Base-by-base conservation (phyloP, 2,797 vertebrate genomes). In the Danio kyathit region DNA sequence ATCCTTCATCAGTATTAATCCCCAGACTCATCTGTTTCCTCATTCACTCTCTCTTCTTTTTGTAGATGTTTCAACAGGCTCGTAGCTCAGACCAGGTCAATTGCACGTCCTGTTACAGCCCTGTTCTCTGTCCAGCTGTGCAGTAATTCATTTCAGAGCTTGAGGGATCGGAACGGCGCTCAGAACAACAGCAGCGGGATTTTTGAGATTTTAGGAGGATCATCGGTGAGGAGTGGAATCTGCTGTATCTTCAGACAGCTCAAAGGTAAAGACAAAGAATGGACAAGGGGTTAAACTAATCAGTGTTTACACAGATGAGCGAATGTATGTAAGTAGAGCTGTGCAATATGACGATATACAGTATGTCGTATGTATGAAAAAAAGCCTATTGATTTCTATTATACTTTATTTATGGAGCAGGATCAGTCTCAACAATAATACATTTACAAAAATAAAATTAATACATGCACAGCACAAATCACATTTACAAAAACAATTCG, bases 141-240 rank as follows among this genome's bases (percentile, higher is more conserved):
- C 67, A 44, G 59, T 72, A 44, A 79, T 64, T 13, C 69, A 29
- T 57, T 72, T 63, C 77, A 63, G 77, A 72, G 59, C 77, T 52
- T 48, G 46, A 54, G 67, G 77, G 59, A 64, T 79, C 5, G 48
- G 14, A 56, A 17, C 0, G 17, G 63, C 72, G 59, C 48, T 79
- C 13, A 43, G 40, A 38, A 79, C 19, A 44, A 46, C 5, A 79
- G 46, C 46, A 71, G 57, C 56, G 6, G 57, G 67, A 64, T 64
- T 79, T 72, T 16, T 1, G 57, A 38, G 57, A 16, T 59, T 79
- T 67, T 72, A 29, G 2, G 0, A 52, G 57, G 66, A 61, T 72
- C 17, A 44, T 43, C 6, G 2, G 16, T 5, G 38, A 79, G 67
- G 38, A 72, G 13, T 61, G 17, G 59, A 44, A 56, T 72, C 77